These are phyloP conservation scores for Bos taurus DNA, from an alignment of 2,113 vertebrate species.

Conservation along the genomic window DNA sequence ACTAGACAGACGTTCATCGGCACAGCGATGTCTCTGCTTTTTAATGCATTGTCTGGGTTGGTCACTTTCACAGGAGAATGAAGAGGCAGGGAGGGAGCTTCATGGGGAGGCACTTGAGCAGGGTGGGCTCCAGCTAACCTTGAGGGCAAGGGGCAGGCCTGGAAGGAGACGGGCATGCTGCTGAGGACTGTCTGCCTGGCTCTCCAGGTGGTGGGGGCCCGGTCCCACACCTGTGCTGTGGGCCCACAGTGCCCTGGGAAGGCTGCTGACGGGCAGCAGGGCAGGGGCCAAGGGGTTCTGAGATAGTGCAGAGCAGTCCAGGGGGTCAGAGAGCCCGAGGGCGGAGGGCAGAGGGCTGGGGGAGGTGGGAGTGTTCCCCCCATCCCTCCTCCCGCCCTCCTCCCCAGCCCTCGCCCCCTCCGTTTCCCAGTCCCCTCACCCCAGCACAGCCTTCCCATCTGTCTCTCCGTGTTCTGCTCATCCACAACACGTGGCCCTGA, in stretches of 20 bases:
- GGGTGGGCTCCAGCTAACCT: neutral
- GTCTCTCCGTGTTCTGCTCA: neutral
- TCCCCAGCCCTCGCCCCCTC: neutral
- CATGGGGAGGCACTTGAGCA: neutral
- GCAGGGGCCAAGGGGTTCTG: neutral
- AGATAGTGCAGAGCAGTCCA: neutral
- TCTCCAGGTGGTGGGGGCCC: neutral
- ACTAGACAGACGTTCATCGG: fast-evolving
- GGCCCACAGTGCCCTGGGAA: neutral
- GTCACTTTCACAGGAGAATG: neutral
- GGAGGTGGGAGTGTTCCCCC: fast-evolving
- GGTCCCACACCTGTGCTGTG: neutral
- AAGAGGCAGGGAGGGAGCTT: neutral
- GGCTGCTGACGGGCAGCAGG: neutral
- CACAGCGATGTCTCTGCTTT: neutral
- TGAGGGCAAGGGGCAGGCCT: fast-evolving
- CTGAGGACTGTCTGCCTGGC: neutral
- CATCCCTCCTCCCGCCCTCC: neutral
- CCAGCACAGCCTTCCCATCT: neutral
- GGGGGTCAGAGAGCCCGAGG: no score
- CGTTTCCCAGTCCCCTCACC: neutral
- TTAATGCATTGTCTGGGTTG: neutral
- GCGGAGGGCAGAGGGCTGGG: neutral
- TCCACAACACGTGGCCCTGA: no score
- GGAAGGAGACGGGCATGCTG: neutral